Conservation (phyloP, 2,888 invertebrate species). For the Choreutis nemorana region DNA sequence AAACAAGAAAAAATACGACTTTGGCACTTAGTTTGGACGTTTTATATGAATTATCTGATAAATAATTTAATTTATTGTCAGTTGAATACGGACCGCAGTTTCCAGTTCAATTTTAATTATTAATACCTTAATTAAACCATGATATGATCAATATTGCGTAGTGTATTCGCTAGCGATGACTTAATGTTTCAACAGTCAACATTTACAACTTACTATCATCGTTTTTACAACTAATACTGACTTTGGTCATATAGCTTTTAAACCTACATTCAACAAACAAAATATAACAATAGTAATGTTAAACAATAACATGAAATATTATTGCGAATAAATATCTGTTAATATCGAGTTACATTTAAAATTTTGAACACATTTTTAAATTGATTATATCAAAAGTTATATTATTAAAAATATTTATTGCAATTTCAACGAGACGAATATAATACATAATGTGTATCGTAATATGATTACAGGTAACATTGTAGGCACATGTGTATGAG, state of each 20-base stretch:
- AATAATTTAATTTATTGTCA: too few relatives aligned
- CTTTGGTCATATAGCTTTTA: conserved; percentile 67
- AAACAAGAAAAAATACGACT: too few relatives aligned
- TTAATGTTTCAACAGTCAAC: conserved; percentile 42
- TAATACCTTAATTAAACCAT: conserved; percentile 35
- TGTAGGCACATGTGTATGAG: conserved; percentile 62
- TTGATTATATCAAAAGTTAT: conserved; percentile 1
- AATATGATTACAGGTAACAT: conserved; percentile 61
- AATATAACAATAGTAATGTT: conserved; percentile 62
- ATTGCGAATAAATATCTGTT: conserved; percentile 58
- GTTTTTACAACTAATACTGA: conserved; percentile 63
- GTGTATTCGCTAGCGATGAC: conserved; percentile 46
- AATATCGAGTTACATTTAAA: conserved; percentile 47
- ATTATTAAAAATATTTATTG: conserved; percentile 1
- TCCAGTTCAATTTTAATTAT: too few relatives aligned
- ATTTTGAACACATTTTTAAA: conserved; percentile 58
- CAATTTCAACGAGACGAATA: not conserved
- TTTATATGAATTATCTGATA: too few relatives aligned
- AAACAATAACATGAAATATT: conserved; percentile 47
- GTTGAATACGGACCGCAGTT: too few relatives aligned
- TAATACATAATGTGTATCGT: conserved; percentile 30
- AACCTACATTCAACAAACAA: conserved; percentile 62
- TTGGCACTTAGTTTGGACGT: too few relatives aligned
- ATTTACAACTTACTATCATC: conserved; percentile 38
- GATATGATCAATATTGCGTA: conserved; percentile 54